Percentiles rank a stretch among this genome's conserved stretches.
These are phyloP conservation scores for Notolabrus celidotus DNA, from an alignment of 2,797 vertebrate species.

Conservation along the genomic window DNA sequence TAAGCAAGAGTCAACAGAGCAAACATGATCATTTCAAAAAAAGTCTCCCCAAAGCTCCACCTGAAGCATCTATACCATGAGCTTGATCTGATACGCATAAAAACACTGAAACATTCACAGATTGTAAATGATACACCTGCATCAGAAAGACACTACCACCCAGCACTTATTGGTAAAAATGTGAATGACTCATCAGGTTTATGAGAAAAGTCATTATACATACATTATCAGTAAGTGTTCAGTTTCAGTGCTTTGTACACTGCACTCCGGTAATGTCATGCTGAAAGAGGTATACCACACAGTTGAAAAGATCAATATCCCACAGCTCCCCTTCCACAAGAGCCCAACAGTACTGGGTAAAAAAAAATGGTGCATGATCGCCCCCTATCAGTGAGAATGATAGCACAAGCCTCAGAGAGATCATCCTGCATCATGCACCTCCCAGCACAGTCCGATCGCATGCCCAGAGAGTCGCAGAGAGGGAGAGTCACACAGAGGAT, in stretches of 20 bases:
- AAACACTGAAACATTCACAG: constrained; percentile 54
- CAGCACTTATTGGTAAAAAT: constrained; percentile 9
- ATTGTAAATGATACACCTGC: constrained; percentile 68
- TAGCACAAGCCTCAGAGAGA: constrained; percentile 64
- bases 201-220: neutral
- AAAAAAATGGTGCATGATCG: constrained; percentile 73
- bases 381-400: constrained; percentile 70
- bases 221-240: neutral
- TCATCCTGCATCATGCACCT: constrained; percentile 77
- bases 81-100: constrained; percentile 32
- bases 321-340: constrained; percentile 45
- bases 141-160: constrained; percentile 47
- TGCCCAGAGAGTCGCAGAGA: constrained; percentile 75
- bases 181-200: neutral
- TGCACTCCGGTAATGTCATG: constrained; percentile 16
- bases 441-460: constrained; percentile 69
- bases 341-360: constrained; percentile 78
- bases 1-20: constrained; percentile 44
- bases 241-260: constrained; percentile 2
- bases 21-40: constrained; percentile 58
- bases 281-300: constrained; percentile 70
- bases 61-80: constrained; percentile 28
- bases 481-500: constrained; percentile 66
- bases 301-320: constrained; percentile 51
- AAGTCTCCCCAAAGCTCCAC: constrained; percentile 26